Conservation (phyloP, 1,140 invertebrate species). For the Drosophila gunungcola region DNA sequence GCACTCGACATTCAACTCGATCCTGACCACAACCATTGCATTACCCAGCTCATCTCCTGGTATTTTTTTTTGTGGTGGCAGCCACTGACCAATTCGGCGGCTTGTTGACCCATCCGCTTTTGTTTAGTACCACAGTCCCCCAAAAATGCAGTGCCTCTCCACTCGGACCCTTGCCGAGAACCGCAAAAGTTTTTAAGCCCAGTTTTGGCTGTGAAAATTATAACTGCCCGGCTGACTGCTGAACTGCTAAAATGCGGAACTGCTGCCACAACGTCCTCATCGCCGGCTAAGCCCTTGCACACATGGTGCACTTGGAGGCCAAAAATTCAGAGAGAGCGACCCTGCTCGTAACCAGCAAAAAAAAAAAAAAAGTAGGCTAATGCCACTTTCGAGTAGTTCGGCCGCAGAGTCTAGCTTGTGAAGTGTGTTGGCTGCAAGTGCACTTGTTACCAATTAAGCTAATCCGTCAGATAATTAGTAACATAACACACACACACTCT, state of each 20-base stretch:
- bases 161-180: conserved; percentile 25
- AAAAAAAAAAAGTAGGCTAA: conserved; percentile 71
- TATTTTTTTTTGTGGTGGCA: neutral
- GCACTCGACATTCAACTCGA: conserved; percentile 17
- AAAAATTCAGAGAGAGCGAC: conserved; percentile 47
- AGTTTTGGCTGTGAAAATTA: conserved; percentile 75
- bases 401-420: conserved; percentile 74
- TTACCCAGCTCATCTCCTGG: conserved; percentile 16
- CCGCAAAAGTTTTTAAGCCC: conserved; percentile 75
- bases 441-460: conserved; percentile 83
- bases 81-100: conserved; percentile 55
- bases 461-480: conserved; percentile 83
- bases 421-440: conserved; percentile 79
- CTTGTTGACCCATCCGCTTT: conserved; percentile 67
- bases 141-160: conserved; percentile 5
- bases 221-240: conserved; percentile 52
- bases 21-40: conserved; percentile 22
- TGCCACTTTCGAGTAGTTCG: conserved; percentile 78
- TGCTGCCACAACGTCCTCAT: conserved; percentile 52
- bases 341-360: conserved; percentile 29
- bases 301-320: conserved; percentile 36
- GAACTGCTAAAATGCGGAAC: conserved; percentile 2
- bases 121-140: conserved; percentile 21
- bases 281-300: conserved; percentile 38
- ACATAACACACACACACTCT: conserved; percentile 72